phyloP scores from a whole-genome alignment of 2,888 invertebrate genomes.

The Lasioglossum oenotherae region DNA sequence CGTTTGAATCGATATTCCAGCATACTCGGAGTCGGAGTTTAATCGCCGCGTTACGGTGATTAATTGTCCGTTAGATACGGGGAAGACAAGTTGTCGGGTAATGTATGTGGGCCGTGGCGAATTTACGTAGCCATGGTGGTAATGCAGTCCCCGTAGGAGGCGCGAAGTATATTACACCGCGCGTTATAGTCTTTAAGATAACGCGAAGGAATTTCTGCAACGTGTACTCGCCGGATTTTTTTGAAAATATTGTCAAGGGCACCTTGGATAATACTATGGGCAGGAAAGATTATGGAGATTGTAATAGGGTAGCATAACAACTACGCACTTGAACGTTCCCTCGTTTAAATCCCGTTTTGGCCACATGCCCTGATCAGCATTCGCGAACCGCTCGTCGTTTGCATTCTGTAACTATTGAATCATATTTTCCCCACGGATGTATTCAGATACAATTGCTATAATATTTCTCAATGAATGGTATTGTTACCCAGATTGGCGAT shows the following conservation, averaged over 20 bases:
- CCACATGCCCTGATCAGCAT: conserved; percentile 5
- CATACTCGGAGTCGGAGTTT: conserved; percentile 44
- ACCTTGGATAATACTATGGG: fast-evolving
- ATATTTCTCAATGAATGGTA: background rate
- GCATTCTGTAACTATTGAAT: conserved; percentile 15
- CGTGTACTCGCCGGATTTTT: background rate
- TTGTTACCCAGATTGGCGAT: conserved; percentile 8
- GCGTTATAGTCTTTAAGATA: background rate
- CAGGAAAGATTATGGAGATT: conserved; percentile 1
- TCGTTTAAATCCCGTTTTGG: conserved; percentile 33
- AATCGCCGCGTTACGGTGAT: conserved; percentile 49
- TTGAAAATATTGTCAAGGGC: background rate
- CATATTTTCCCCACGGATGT: background rate
- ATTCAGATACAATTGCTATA: conserved; percentile 3
- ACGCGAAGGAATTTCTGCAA: background rate
- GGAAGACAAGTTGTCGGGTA: conserved; percentile 54
- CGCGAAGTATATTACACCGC: conserved; percentile 25
- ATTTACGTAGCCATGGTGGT: conserved; percentile 43
- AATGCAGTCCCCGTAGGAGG: conserved; percentile 30
- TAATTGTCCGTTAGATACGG: conserved; percentile 52
- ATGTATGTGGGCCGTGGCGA: conserved; percentile 35
- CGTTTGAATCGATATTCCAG: conserved; percentile 59
- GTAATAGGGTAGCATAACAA: conserved; percentile 21
- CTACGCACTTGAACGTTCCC: conserved; percentile 13
- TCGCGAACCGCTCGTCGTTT: background rate